phyloP scores from a whole-genome alignment of 2,888 invertebrate species.

The Dyspetes luteomarginatus region DNA sequence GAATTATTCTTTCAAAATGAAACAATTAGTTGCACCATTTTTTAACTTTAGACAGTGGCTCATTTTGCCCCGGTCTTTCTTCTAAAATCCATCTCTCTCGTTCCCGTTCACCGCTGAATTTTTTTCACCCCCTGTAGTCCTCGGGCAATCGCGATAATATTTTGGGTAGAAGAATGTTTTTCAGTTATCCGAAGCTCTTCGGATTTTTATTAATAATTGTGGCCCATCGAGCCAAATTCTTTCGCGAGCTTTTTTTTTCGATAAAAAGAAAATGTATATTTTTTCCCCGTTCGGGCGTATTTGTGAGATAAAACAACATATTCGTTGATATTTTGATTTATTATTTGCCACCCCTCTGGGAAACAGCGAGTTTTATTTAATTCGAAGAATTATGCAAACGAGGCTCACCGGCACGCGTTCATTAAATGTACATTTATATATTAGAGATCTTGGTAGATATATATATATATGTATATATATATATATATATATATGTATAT shows the following conservation, averaged over 20 bases:
- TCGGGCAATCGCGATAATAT: conserved; percentile 1
- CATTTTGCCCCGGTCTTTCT: conserved; percentile 13
- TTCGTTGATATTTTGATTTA: background rate
- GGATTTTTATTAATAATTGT: conserved; percentile 54
- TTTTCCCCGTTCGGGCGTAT: background rate
- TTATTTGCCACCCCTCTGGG: background rate
- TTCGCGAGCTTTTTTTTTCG: conserved; percentile 15
- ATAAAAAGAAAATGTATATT: background rate
- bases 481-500: conserved; percentile 9
- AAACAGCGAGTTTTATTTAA: conserved; percentile 11
- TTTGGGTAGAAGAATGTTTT: background rate
- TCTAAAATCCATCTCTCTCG: conserved; percentile 8
- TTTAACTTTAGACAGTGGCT: too few species aligned
- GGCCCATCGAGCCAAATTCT: conserved; percentile 28
- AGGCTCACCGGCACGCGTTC: conserved; percentile 14
- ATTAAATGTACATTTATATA: conserved; percentile 21
- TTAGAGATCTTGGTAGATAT: conserved; percentile 20
- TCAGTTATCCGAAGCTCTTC: conserved; percentile 56
- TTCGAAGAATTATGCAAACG: conserved; percentile 21
- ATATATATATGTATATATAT: background rate
- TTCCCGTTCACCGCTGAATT: conserved; percentile 20
- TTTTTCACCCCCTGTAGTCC: conserved; percentile 19
- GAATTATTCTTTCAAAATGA: too few species aligned
- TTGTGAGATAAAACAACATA: background rate
- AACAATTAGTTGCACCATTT: too few species aligned